Evolutionary conservation across 2,888 invertebrate genomes (phyloP).

Genomic region (Epinotia demarniana): DNA sequence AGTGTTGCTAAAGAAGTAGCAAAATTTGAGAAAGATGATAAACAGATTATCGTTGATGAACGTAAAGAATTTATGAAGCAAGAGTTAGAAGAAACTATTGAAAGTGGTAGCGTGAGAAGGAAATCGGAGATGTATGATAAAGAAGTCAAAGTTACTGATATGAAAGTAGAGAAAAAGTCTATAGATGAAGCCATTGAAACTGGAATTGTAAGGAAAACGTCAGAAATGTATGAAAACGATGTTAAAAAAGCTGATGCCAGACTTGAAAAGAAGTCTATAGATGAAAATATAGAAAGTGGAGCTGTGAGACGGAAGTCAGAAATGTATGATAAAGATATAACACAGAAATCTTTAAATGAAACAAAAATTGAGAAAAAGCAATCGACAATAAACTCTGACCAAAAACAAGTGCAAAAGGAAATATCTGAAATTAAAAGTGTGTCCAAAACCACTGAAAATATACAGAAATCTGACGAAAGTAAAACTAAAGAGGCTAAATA

Average conservation of each 20-base stretch:
- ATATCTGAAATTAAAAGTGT: slow-evolving; percentile 19
- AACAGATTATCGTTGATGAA: slow-evolving; percentile 50
- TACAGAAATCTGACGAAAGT: slow-evolving; percentile 28
- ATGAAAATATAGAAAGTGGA: slow-evolving; percentile 52
- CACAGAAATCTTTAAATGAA: slow-evolving; percentile 16
- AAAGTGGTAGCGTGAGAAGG: slow-evolving; percentile 54
- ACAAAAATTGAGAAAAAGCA: slow-evolving; percentile 25
- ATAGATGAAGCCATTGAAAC: slow-evolving; percentile 34
- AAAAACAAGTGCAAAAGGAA: slow-evolving; percentile 38
- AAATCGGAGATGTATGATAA: slow-evolving; percentile 54
- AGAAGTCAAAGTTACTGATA: slow-evolving; percentile 36
- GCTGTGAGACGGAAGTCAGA: slow-evolving; percentile 54
- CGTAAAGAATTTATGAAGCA: slow-evolving; percentile 52
- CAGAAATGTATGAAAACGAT: slow-evolving; percentile 52
- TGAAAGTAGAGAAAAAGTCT: slow-evolving; percentile 35
- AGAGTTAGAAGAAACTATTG: slow-evolving; percentile 56
- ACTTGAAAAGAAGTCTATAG: slow-evolving; percentile 32
- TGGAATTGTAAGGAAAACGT: slow-evolving; percentile 55
- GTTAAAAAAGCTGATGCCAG: slow-evolving; percentile 33
- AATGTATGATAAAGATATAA: slow-evolving; percentile 50
- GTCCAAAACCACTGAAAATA: slow-evolving; percentile 10
- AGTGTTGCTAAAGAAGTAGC: slow-evolving; percentile 50
- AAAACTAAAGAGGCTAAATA: slow-evolving; percentile 36
- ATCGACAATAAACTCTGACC: slow-evolving; percentile 9
- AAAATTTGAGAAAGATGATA: slow-evolving; percentile 48